Base-by-base conservation (phyloP, 1,140 invertebrate species). In the Drosophila cardini region DNA sequence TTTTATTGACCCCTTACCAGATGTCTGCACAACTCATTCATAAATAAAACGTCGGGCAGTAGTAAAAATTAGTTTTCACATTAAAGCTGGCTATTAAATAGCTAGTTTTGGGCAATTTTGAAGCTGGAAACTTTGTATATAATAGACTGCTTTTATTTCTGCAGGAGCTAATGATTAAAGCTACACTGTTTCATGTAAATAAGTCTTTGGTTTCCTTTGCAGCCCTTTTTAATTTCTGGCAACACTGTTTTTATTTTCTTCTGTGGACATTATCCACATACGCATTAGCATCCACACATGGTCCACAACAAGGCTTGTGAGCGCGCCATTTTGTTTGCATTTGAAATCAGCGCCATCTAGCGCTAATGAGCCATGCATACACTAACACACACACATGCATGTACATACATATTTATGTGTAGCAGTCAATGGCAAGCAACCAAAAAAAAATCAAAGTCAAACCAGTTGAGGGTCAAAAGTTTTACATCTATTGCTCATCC, bases 301-400 rank as follows among this genome's bases (percentile, higher is more conserved):
- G 57, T 58, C 68, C 68, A 60, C 32, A 64, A 62, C 46, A 61
- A 75, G 80, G 68, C 80, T 67, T 83, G 71, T 70, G 64, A 62
- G 40, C 46, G 46, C 52, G 61, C 62, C 77, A 73, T 67, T 75
- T 72, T 72, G 69, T 84, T 84, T 85, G 56, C 45, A 68, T 76
- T 70, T 68, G 11, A 38, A 77, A 85, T 85, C 81, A 80, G 68
- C 83, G 78, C 67, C 67, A 82, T 75, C 75, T 70, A 64, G 57
- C 53, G 83, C 73, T 87, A 87, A 87, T 87, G 30, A 89, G 61
- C 50, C 50, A 45, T 48, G 63, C 57, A 77, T 34, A 85, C 78
- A 84, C 11, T 43, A 46, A 32, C 43, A 64, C 52, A 38, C 11
- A 45, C 48, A 61, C 30, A 46, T 11, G 34, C 42, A 68, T 11